Conservation (phyloP, 1,140 invertebrate genomes). For the Mycetomoellerius zeteki region DNA sequence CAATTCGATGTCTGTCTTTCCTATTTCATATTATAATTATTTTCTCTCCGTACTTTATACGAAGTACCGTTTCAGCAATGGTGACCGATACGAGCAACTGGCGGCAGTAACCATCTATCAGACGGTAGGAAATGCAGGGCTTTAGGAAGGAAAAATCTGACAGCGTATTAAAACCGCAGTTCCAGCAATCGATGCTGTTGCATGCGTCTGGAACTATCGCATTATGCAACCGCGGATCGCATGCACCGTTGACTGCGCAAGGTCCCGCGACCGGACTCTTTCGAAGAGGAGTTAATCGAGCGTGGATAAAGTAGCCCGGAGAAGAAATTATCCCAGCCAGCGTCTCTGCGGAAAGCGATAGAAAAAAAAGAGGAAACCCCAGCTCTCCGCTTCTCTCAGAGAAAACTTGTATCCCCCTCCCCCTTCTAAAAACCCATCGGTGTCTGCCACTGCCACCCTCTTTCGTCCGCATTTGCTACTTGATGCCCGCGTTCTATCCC, state of each 20-base stretch:
- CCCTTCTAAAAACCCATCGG: background rate
- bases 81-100: background rate
- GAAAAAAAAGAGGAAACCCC: conserved; percentile 26
- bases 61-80: background rate
- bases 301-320: conserved; percentile 64
- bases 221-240: conserved; percentile 57
- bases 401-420: background rate
- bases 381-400: background rate
- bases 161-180: conserved; percentile 14
- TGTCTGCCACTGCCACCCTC: background rate
- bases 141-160: conserved; percentile 25
- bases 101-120: background rate
- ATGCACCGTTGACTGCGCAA: conserved; percentile 64
- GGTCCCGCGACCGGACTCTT: conserved; percentile 54
- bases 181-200: background rate
- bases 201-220: conserved; percentile 24
- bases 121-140: background rate
- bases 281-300: conserved; percentile 72
- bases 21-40: background rate
- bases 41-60: background rate
- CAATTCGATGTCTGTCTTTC: background rate
- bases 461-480: conserved; percentile 26
- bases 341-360: background rate
- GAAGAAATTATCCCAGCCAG: conserved; percentile 67
- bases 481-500: conserved; percentile 24